Percentiles rank a stretch among this genome's conserved stretches.
Conservation (phyloP, 2,797 vertebrate genomes). For the Todus mexicanus region DNA sequence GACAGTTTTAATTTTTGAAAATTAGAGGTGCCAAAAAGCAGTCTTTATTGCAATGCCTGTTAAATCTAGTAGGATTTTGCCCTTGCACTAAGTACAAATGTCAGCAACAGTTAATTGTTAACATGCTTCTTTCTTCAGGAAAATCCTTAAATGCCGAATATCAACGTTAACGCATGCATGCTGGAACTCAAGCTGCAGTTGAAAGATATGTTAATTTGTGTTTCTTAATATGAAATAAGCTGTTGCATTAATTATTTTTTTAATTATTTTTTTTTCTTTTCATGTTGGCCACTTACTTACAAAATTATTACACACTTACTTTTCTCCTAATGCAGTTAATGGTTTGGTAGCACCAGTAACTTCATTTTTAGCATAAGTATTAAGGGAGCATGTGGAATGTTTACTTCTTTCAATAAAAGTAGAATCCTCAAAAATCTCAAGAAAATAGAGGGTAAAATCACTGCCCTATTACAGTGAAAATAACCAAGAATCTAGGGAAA, state of each 20-base stretch:
- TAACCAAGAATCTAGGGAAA: neutral
- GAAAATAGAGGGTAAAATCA: neutral
- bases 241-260: neutral
- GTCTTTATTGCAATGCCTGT: neutral
- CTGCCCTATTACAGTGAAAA: neutral
- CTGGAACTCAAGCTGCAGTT: neutral
- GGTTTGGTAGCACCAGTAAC: neutral
- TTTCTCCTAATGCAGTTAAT: neutral
- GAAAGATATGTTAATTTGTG: neutral
- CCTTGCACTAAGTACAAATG: neutral
- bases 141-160: neutral
- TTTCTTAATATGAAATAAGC: neutral
- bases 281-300: neutral
- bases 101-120: neutral
- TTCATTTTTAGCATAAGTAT: neutral
- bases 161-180: neutral
- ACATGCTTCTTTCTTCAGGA: neutral
- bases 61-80: neutral
- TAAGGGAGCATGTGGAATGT: neutral
- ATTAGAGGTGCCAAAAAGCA: neutral
- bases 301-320: neutral
- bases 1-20: neutral
- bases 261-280: neutral
- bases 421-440: neutral
- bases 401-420: neutral